Evolutionary conservation across 1,140 invertebrate species (phyloP).

Genomic region (Tachypleus tridentatus): DNA sequence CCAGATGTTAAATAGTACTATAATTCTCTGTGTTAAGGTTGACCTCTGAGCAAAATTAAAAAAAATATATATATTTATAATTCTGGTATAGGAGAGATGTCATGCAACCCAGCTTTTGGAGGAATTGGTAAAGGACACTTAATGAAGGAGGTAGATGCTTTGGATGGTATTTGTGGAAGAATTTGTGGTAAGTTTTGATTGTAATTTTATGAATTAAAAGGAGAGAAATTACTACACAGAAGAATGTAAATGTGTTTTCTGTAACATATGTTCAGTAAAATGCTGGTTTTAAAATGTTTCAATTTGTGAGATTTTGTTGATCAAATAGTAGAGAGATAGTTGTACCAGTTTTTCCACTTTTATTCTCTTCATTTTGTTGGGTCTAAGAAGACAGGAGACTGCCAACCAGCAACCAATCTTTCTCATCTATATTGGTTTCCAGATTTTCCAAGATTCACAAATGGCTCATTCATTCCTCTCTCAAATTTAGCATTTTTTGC

Average conservation of each 20-base stretch:
- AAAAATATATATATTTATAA: too few species aligned
- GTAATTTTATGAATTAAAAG: neutral
- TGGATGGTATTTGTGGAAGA: constrained; percentile 73
- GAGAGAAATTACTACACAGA: neutral
- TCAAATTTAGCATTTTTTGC: too few species aligned
- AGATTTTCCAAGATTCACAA: too few species aligned
- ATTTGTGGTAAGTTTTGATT: constrained; percentile 69
- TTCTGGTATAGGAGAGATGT: constrained; percentile 68
- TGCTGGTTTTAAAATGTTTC: neutral
- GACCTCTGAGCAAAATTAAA: too few species aligned
- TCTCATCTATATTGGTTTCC: too few species aligned
- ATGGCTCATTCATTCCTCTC: too few species aligned
- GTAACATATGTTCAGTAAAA: neutral
- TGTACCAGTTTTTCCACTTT: neutral
- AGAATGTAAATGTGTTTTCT: neutral
- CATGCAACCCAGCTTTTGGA: constrained; percentile 90
- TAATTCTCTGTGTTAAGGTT: too few species aligned
- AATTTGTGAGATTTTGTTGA: neutral
- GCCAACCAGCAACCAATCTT: too few species aligned
- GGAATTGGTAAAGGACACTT: constrained; percentile 92
- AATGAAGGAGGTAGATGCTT: constrained; percentile 80
- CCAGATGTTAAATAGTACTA: too few species aligned
- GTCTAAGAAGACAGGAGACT: too few species aligned
- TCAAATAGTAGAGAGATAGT: neutral
- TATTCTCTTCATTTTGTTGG: too few species aligned